Evolutionary conservation across 2,797 vertebrate genomes (phyloP).

Genomic region (Aphelocoma californica): DNA sequence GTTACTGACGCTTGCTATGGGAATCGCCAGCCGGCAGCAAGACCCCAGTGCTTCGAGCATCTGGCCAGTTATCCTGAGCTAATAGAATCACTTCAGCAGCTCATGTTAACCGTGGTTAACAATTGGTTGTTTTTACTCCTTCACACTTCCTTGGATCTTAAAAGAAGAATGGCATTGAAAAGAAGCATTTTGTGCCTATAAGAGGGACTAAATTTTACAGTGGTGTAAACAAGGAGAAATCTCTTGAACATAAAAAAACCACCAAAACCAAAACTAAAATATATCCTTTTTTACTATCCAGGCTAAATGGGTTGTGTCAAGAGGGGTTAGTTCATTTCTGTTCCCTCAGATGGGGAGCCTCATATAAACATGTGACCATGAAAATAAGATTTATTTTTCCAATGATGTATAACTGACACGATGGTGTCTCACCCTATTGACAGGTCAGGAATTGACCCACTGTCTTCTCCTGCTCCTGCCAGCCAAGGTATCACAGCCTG

Average conservation of each 20-base stretch:
- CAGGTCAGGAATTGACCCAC: not conserved
- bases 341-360: not conserved
- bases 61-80: not conserved
- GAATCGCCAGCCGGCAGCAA: conserved; percentile 18
- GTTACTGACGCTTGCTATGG: conserved; percentile 20
- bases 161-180: not conserved
- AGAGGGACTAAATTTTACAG: not conserved
- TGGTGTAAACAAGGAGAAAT: not conserved
- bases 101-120: not conserved
- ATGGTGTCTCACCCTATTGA: not conserved
- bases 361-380: accelerated
- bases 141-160: conserved; percentile 1
- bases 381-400: not conserved
- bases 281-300: not conserved
- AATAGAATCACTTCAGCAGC: conserved; percentile 3
- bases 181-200: not conserved
- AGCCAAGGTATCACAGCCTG: not conserved
- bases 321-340: not conserved
- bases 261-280: not conserved
- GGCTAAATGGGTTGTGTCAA: not conserved
- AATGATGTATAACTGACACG: not conserved
- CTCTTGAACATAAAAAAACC: not conserved
- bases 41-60: not conserved
- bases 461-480: not conserved
- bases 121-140: not conserved